Percentiles rank a stretch among this genome's conserved stretches.
phyloP scores from a whole-genome alignment of 1,140 invertebrate genomes.

The Watersipora subatra region DNA sequence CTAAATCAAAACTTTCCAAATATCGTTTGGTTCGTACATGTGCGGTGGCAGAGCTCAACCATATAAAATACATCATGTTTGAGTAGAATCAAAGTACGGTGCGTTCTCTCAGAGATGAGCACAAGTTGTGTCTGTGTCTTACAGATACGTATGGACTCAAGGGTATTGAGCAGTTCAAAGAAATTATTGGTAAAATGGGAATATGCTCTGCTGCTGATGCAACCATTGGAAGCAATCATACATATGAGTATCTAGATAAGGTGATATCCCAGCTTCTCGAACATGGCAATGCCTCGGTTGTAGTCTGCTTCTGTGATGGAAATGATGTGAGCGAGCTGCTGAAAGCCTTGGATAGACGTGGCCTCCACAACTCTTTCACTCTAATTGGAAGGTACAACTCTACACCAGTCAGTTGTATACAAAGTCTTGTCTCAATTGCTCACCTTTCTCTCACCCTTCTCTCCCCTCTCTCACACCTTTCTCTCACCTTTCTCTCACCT shows the following conservation, averaged over 20 bases:
- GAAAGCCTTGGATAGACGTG: constrained; percentile 47
- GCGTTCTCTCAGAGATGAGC: too few species aligned
- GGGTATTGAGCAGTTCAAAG: constrained; percentile 62
- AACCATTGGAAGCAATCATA: constrained; percentile 51
- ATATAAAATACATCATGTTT: too few species aligned
- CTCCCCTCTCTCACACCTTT: too few species aligned
- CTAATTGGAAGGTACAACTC: constrained; percentile 53
- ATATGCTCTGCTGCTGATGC: constrained; percentile 60
- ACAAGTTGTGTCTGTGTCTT: too few species aligned
- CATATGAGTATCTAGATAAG: constrained; percentile 48
- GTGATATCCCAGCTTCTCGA: constrained; percentile 47
- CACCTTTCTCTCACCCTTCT: too few species aligned
- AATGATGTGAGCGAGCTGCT: constrained; percentile 56
- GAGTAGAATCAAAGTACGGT: too few species aligned
- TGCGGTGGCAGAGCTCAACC: too few species aligned
- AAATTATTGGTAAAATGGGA: constrained; percentile 50
- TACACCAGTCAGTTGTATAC: neutral
- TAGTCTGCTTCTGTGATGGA: constrained; percentile 74
- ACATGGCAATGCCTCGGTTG: constrained; percentile 50
- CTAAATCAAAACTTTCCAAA: too few species aligned
- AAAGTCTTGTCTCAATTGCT: too few species aligned
- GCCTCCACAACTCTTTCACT: constrained; percentile 50
- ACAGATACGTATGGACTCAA: constrained; percentile 66
- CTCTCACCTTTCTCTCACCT: too few species aligned
- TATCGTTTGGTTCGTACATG: too few species aligned